Conservation (phyloP, 1,140 invertebrate genomes). For the Bradynema listronoti region DNA sequence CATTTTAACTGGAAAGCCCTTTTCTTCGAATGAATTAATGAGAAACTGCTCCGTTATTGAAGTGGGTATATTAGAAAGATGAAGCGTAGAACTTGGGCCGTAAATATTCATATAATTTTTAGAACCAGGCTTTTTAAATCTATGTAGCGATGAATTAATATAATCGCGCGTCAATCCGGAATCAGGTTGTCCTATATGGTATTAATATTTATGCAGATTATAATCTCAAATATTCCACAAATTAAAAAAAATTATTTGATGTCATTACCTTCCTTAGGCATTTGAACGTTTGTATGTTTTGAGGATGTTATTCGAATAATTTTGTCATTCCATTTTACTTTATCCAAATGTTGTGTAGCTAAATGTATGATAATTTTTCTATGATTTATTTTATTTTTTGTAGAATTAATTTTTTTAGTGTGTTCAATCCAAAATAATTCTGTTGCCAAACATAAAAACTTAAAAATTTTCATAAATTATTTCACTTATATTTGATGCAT, state of each 20-base stretch:
- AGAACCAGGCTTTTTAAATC: slow-evolving; percentile 97
- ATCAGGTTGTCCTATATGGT: slow-evolving; percentile 64
- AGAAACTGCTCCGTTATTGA: slow-evolving; percentile 53
- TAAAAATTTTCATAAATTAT: no score
- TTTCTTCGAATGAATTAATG: slow-evolving; percentile 6
- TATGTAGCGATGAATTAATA: slow-evolving; percentile 85
- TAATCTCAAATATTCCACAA: no score
- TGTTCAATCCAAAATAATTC: no score
- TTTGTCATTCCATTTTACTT: slow-evolving; percentile 89
- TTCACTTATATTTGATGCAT: no score
- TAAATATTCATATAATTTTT: slow-evolving; percentile 99
- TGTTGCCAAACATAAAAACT: no score
- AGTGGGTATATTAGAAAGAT: slow-evolving; percentile 95
- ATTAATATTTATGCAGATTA: slow-evolving; percentile 1
- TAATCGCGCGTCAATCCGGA: slow-evolving; percentile 96
- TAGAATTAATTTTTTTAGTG: no score
- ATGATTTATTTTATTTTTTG: no score
- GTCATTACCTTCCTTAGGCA: slow-evolving; percentile 82
- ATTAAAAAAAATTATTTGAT: slow-evolving; percentile 10
- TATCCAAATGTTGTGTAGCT: slow-evolving; percentile 97
- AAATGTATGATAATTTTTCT: slow-evolving; percentile 38
- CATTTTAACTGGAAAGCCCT: neutral
- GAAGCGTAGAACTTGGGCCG: slow-evolving; percentile 89
- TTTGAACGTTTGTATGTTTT: slow-evolving; percentile 92
- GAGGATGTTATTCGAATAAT: slow-evolving; percentile 90